Evolutionary conservation across 2,113 vertebrate species (phyloP).

Genomic region (Polypterus bichir): DNA sequence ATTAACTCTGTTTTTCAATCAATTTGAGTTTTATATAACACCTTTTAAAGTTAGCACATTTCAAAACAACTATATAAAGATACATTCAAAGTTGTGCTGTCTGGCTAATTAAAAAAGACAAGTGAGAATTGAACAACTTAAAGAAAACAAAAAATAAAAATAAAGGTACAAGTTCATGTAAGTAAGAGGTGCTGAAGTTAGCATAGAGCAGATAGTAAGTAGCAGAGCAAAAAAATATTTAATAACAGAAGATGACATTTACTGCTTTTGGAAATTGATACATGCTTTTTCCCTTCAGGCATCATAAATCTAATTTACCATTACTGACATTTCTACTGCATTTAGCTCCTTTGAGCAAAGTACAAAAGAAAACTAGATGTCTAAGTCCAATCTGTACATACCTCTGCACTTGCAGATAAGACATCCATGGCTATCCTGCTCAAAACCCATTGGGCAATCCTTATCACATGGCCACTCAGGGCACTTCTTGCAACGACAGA

Average conservation of each 20-base stretch:
- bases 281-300: neutral
- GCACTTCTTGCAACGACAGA: constrained; percentile 79
- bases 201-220: too few relatives aligned
- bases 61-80: too few relatives aligned
- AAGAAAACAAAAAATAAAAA: too few relatives aligned
- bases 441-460: constrained; percentile 68
- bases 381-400: constrained; percentile 28
- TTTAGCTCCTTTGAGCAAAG: neutral
- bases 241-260: constrained; percentile 1
- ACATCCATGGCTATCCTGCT: constrained; percentile 65
- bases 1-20: too few relatives aligned
- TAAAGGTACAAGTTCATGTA: too few relatives aligned
- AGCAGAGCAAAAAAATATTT: too few relatives aligned
- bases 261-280: neutral
- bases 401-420: constrained; percentile 72
- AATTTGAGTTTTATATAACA: too few relatives aligned
- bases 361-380: neutral
- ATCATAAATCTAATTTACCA: constrained; percentile 1
- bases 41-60: too few relatives aligned
- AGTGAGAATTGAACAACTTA: too few relatives aligned
- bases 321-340: constrained; percentile 1
- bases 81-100: too few relatives aligned
- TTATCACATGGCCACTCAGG: constrained; percentile 68
- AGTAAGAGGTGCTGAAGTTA: too few relatives aligned
- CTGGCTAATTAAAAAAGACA: too few relatives aligned